Evolutionary conservation across 2,113 vertebrate species (phyloP).

Genomic region (Myodes glareolus): DNA sequence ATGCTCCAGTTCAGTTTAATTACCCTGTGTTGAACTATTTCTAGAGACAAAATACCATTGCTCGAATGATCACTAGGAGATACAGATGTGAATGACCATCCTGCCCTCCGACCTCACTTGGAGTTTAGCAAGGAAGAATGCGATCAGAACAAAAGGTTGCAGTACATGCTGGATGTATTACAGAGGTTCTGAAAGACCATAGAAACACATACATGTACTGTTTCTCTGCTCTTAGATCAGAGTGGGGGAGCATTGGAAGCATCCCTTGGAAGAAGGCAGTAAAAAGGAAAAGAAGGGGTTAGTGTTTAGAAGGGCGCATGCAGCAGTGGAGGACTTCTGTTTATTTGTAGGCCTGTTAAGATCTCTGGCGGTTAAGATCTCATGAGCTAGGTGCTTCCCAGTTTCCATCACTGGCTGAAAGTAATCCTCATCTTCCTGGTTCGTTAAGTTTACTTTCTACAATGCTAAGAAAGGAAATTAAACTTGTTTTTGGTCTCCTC

Average conservation of each 20-base stretch:
- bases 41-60: background rate
- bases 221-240: background rate
- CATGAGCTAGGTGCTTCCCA: background rate
- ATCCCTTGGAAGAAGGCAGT: conserved; percentile 32
- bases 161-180: background rate
- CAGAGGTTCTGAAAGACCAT: background rate
- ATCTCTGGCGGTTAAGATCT: background rate
- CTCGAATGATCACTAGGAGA: background rate
- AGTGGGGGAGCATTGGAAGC: background rate
- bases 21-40: background rate
- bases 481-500: background rate
- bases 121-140: background rate
- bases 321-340: background rate
- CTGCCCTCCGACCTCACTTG: background rate
- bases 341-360: background rate
- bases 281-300: background rate
- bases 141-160: background rate
- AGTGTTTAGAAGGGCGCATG: background rate
- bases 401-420: background rate
- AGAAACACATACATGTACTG: background rate
- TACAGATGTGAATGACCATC: background rate
- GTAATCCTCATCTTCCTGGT: background rate
- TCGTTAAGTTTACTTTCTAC: conserved; percentile 1
- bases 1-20: background rate
- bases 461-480: background rate